A percentile compares a stretch with the other conserved stretches of the same genome.
phyloP scores from a whole-genome alignment of 1,140 invertebrate species.

The Pseudomyrmex dendroicus region DNA sequence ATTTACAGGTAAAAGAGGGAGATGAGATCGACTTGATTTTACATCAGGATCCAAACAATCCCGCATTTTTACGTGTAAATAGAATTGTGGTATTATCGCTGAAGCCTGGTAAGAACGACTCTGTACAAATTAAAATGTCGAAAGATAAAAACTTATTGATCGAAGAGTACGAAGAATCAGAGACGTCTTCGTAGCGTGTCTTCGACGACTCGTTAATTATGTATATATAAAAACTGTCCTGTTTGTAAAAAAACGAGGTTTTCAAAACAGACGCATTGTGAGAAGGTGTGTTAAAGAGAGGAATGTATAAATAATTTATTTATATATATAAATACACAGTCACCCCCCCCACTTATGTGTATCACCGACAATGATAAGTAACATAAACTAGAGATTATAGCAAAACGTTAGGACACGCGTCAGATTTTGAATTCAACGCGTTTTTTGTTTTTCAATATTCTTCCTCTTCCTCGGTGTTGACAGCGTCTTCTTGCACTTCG shows the following conservation, averaged over 20 bases:
- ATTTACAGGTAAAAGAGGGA: conserved; percentile 83
- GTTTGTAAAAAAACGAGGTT: not conserved
- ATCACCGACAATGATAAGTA: not conserved
- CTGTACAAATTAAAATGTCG: conserved; percentile 85
- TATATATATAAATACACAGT: conserved; percentile 4
- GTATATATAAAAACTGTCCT: too few relatives aligned
- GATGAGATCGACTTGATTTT: conserved; percentile 89
- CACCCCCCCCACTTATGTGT: not conserved
- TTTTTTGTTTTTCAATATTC: conserved; percentile 62
- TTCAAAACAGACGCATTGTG: not conserved
- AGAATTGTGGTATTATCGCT: conserved; percentile 86
- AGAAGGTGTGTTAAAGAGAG: conserved; percentile 4
- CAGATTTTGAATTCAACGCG: conserved; percentile 15
- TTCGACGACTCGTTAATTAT: too few relatives aligned
- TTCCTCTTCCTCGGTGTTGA: conserved; percentile 75
- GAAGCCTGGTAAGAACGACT: conserved; percentile 79
- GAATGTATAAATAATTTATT: conserved; percentile 57
- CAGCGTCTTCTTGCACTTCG: conserved; percentile 84
- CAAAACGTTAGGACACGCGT: conserved; percentile 33
- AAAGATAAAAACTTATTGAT: conserved; percentile 87
- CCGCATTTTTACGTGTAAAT: conserved; percentile 87
- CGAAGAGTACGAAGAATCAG: conserved; percentile 87
- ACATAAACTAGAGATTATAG: conserved; percentile 4
- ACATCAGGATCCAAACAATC: conserved; percentile 86
- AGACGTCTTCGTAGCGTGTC: conserved; percentile 54